These are phyloP conservation scores for Cephus sareptanus DNA, from an alignment of 2,888 invertebrate species.

Conservation along the genomic window DNA sequence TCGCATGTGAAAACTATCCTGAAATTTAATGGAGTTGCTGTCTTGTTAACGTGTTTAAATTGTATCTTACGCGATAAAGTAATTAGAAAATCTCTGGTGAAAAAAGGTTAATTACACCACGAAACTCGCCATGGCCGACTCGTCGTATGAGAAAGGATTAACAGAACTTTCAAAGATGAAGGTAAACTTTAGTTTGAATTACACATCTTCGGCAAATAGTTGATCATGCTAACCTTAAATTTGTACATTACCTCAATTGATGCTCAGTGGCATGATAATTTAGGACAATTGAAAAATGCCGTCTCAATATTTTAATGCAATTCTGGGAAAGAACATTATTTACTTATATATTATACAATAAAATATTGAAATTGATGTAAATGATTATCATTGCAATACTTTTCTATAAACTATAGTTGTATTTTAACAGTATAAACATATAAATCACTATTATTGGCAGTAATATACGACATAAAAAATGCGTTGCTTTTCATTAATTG, in stretches of 20 bases:
- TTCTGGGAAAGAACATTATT: background rate
- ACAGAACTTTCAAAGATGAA: conserved; percentile 63
- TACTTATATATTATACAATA: too few species aligned
- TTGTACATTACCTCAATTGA: background rate
- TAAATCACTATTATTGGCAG: too few species aligned
- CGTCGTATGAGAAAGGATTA: conserved; percentile 61
- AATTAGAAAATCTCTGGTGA: background rate
- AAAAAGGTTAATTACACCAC: background rate
- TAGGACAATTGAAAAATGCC: background rate
- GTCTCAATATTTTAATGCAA: background rate
- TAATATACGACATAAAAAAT: too few species aligned
- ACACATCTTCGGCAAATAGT: background rate
- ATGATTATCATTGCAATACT: background rate
- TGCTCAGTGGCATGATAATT: background rate
- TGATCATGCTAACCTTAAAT: background rate
- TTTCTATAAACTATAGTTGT: background rate
- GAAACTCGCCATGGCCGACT: conserved; percentile 56
- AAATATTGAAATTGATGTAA: background rate
- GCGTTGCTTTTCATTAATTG: background rate
- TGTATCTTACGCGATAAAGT: background rate
- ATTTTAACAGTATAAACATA: background rate
- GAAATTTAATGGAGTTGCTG: background rate
- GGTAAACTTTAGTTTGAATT: conserved; percentile 33
- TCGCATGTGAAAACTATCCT: background rate
- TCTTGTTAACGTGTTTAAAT: background rate